Evolutionary conservation across 2,888 invertebrate species (phyloP), one percentile per base, ranked within the genome.

Genomic region (Amiota minor): DNA sequence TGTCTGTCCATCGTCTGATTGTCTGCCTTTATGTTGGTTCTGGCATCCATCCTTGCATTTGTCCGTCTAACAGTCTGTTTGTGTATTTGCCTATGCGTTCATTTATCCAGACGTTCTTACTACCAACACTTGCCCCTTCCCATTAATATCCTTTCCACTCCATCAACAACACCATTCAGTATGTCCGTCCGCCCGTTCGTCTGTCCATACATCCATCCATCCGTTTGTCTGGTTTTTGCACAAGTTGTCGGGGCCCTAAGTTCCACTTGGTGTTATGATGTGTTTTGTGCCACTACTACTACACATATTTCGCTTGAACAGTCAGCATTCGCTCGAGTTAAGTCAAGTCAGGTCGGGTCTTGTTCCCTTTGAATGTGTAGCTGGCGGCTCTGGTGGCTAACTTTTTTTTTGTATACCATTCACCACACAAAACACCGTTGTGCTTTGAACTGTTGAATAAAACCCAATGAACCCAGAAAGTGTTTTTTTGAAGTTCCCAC

Each of bases 401-500:
- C 2, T 50, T 67, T 47, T 18, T 65, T 67, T 50, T 67, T 67
- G 12, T 61, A 50, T 14, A 53, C 69, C 62, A 64, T 64, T 72
- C 74, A 69, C 71, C 74, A 69, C 72, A 61, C 72, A 70, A 74
- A 70, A 70, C 72, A 70, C 64, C 69, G 69, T 74, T 74, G 74
- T 72, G 72, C 72, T 74, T 74, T 69, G 65, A 56, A 64, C 67
- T 71, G 71, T 45, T 65, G 35, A 62, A 35, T 35, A 72, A 56
- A 62, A 71, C 71, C 65, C 69, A 56, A 46, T 45, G 9, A 59
- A 59, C 70, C 18, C 18, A 23, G 14, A 35, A 35, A 35, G 35
- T 35, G 35, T 35, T 35, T 2, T 2, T 35, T 35, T 35, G 6
- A 35, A 8, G 35, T 35, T 35, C 35, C 35, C 2, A 6, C 35